Base-by-base conservation (phyloP, 2,113 vertebrate species). In the Calidris pugnax region DNA sequence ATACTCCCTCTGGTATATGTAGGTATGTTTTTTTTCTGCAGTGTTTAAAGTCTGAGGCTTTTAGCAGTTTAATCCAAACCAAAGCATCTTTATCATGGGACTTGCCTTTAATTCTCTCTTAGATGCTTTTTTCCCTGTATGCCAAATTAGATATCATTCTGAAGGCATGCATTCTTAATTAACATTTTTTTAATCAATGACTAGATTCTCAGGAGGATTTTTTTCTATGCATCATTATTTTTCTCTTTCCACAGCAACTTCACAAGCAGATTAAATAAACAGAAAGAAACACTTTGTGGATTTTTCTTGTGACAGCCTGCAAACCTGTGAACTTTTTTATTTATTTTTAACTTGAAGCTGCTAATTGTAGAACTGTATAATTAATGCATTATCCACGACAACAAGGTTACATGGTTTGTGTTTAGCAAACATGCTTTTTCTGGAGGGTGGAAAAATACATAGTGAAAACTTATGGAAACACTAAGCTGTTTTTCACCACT, bases 71-170 rank as follows among this genome's bases (percentile, higher is more conserved):
- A 96, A 96, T 96, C 79, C 71, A 77, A 95, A 95, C 62, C 71
- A 92, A 93, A 95, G 50, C 72, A 78, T 66, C 67, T n/a, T 41
- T 80, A 95, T 89, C 82, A 78, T 79, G 95, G 92, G 90, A 73
- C 69, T 90, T 85, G 79, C 94, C 72, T 98, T 97, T 95, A 95
- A 96, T 95, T 97, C 79, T 97, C 88, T 92, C 85, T 95, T 77
- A 91, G 95, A 90, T 97, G 89, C 62, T 93, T 96, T 95, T 96
- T 72, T 71, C 89, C 90, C 92, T 92, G 82, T 87, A 92, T 93
- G 77, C 78, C 75, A 97, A 97, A 97, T 97, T 95, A 94, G 94
- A 95, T 95, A 84, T 79, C 64, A 84, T 95, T 98, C 96, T 96
- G 93, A 96, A 97, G 95, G 63, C 77, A 86, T 96, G 87, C 75